Evolutionary conservation across 2,797 vertebrate genomes (phyloP), one percentile per base, ranked within the genome.

Genomic region (Phoeniculus purpureus): DNA sequence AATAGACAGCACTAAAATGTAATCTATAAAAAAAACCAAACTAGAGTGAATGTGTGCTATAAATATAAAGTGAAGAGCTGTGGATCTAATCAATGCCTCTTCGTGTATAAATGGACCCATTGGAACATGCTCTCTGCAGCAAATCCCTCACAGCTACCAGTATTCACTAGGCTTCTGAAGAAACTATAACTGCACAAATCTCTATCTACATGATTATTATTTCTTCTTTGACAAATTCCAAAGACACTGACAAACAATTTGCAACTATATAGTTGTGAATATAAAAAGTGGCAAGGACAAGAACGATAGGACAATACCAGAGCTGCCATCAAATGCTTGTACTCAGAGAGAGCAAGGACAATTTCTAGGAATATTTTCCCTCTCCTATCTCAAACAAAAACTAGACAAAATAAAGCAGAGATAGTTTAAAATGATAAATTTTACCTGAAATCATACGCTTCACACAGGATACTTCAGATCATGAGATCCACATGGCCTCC

Each of bases 1-100:
- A 94, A 93, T 93, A 91, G 79, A 85, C 71, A 74, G 67, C 67
- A 81, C 74, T 87, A 72, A 93, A 95, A 78, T 70, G 66, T 91
- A 94, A 65, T 52, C 91, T 92, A 93, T 94, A 96, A 96, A 96
- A 95, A 95, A 90, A 8, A 37, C 37, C 37, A 93, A 92, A 45
- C 52, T 52, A 47, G 59, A 56, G n/a, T 58, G 67, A 85, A 54
- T 11, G 10, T 37, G 29, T 67, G 43, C 81, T 93, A 81, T 87
- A 96, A 96, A 95, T 87, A 96, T 29, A 70, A 83, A 80, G 66
- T 71, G 89, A 93, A 73, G 60, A 91, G 50, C 58, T 59, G 48
- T n/a, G 80, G 81, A 55, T 81, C 92, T 89, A 72, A 87, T 84
- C 83, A 91, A 86, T 77, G 62, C 14, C 48, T 92, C 52, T 13